These are phyloP conservation scores for Megaceryle torquata DNA, from an alignment of 2,113 vertebrate species.

Conservation along the genomic window DNA sequence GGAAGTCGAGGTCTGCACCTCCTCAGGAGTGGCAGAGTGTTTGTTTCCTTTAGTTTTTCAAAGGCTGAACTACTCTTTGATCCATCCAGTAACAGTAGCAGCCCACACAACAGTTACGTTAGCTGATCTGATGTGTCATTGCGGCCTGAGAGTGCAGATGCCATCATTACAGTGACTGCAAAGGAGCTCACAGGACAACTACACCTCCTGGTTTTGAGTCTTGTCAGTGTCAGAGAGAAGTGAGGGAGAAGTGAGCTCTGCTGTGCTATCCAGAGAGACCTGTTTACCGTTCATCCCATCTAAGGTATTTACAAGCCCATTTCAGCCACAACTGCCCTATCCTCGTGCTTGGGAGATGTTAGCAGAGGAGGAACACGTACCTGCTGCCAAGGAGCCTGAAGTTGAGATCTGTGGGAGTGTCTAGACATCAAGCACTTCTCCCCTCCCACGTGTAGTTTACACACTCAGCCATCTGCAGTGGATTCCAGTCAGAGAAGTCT, in stretches of 20 bases:
- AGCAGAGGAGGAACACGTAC: neutral
- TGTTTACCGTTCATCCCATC: neutral
- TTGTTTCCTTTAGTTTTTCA: slow-evolving; percentile 21
- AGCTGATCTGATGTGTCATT: neutral
- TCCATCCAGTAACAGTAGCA: neutral
- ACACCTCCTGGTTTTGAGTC: neutral
- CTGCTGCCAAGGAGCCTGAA: slow-evolving; percentile 24
- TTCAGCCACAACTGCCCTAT: neutral
- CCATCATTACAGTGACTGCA: neutral
- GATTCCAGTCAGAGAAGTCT: slow-evolving; percentile 27
- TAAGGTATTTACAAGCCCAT: neutral
- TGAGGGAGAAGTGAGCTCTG: neutral
- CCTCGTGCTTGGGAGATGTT: neutral
- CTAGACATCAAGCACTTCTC: slow-evolving; percentile 58
- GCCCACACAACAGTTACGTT: neutral
- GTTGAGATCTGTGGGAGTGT: slow-evolving; percentile 41
- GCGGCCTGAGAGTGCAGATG: neutral
- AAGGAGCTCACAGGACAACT: neutral
- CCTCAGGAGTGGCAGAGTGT: neutral
- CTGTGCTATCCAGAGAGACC: neutral
- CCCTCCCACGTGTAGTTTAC: slow-evolving; percentile 54
- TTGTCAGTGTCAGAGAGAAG: neutral
- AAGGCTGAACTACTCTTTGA: neutral
- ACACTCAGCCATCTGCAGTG: slow-evolving; percentile 35
- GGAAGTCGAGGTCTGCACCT: neutral